Conservation (phyloP, 2,797 vertebrate species). For the Setipinna tenuifilis region DNA sequence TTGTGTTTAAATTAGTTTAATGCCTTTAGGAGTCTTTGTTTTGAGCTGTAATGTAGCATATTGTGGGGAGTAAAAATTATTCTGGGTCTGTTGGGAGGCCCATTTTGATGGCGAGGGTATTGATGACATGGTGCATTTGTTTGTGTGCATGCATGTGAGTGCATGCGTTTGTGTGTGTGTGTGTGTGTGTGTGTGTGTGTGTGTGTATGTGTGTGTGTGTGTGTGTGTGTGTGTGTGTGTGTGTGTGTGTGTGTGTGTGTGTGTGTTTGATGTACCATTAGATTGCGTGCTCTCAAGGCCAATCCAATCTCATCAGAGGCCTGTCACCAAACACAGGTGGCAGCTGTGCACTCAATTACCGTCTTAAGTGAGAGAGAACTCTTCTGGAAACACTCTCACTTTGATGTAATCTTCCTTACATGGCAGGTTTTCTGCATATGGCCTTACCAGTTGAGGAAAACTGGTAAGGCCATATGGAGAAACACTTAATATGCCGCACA, state of each 20-base stretch:
- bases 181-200: background rate
- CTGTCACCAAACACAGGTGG: background rate
- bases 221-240: background rate
- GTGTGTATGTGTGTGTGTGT: background rate
- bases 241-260: background rate
- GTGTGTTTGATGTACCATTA: conserved; percentile 6
- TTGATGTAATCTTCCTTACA: background rate
- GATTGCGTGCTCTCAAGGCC: background rate
- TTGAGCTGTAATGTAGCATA: background rate
- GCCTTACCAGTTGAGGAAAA: background rate
- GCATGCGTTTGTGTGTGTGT: background rate
- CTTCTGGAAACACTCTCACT: background rate
- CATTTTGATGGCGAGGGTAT: background rate
- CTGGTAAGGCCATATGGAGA: too few relatives aligned
- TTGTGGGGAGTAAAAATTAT: background rate
- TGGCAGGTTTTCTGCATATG: background rate
- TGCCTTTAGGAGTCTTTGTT: background rate
- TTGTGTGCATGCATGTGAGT: background rate
- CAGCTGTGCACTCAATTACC: background rate
- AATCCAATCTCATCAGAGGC: conserved; percentile 12
- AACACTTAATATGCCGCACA: background rate
- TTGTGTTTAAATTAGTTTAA: background rate
- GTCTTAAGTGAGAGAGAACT: background rate
- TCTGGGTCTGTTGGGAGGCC: background rate
- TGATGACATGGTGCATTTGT: background rate